Evolutionary conservation across 1,140 invertebrate genomes (phyloP), one percentile per base, ranked within the genome.

Genomic region (Brachionus calyciflorus): DNA sequence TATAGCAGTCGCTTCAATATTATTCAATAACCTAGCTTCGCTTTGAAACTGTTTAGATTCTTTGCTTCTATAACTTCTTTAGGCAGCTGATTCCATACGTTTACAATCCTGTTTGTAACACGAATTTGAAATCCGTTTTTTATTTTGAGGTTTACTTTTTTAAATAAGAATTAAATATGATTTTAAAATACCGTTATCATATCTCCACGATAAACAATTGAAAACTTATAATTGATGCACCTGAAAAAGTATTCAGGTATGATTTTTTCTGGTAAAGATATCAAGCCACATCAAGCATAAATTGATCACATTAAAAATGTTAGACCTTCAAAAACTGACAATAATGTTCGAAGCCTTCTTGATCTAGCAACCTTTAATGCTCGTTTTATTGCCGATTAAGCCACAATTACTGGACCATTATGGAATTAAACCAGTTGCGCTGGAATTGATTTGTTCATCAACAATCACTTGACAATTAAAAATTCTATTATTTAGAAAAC

Each of bases 201-300:
- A n/a, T n/a, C n/a, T n/a, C 82, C 7, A 81, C 77, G 10, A 41
- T 85, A 7, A 84, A 83, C 57, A 46, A 12, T 17, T 77, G 80
- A 37, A 86, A 85, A 78, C 81, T 82, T 79, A 26, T 79, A 26
- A 81, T 84, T 78, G 73, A 77, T 46, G 68, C 79, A 30, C 70
- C 46, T 63, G 78, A 78, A 77, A 76, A 84, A 0, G 81, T 79
- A 55, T 85, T 83, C 79, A 17, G 86, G 85, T 1, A 81, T 84
- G 53, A 79, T 81, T 14, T 79, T 78, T 17, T 75, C 19, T 60
- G 77, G 26, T 78, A 78, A 68, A 21, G 79, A 33, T 44, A 77
- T 86, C n/a, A 73, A 79, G 24, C 83, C 82, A 49, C 79, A 81
- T 79, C 80, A 81, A n/a, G 78, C 78, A 12, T 87, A 87, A 76